Evolutionary conservation across 2,113 vertebrate species (phyloP).

Genomic region (Gymnogyps californianus): DNA sequence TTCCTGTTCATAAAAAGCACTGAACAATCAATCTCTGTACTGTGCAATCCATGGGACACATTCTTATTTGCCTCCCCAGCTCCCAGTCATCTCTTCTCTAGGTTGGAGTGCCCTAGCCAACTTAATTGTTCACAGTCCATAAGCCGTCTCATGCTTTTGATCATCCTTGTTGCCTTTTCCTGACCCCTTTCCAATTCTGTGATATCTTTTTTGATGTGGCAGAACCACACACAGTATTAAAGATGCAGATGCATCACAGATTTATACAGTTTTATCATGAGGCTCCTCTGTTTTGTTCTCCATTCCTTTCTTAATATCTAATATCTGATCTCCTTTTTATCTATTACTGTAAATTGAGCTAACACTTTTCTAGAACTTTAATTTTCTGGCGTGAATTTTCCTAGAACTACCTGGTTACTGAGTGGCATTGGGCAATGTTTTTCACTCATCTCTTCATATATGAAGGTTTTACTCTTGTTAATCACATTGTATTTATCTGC

Average conservation of each 20-base stretch:
- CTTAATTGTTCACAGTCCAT: not conserved
- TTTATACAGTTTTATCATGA: not conserved
- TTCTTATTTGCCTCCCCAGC: not conserved
- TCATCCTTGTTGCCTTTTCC: not conserved
- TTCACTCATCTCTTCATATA: not conserved
- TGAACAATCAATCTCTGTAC: not conserved
- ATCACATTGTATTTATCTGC: not conserved
- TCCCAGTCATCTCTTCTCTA: not conserved
- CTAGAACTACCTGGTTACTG: not conserved
- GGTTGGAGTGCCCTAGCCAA: not conserved
- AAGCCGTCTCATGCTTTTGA: not conserved
- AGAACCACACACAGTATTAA: not conserved
- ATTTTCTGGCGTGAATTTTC: not conserved
- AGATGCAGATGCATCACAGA: not conserved
- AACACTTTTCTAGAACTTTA: not conserved
- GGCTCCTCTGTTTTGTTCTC: not conserved
- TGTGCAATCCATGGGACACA: not conserved
- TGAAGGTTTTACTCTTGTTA: not conserved
- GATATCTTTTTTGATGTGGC: not conserved
- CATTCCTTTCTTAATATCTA: not conserved
- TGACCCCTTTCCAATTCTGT: not conserved
- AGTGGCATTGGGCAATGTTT: not conserved
- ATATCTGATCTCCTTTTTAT: not conserved
- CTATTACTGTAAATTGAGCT: not conserved
- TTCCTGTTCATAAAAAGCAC: not conserved